Evolutionary conservation across 2,888 invertebrate genomes (phyloP), one percentile per base, ranked within the genome.

Genomic region (Eilema depressum): DNA sequence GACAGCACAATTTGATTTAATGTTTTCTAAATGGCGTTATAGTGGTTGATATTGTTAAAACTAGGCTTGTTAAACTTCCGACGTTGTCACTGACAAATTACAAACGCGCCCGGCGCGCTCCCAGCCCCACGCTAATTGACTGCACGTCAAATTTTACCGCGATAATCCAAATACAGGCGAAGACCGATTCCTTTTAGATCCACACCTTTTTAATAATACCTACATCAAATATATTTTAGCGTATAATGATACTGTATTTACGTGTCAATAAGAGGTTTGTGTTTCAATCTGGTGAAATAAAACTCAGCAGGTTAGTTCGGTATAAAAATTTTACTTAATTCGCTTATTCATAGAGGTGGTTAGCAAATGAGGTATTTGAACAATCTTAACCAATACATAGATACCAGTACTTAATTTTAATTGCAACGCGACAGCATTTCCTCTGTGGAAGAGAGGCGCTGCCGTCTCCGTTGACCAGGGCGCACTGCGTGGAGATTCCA

Each of bases 71-170:
- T 89, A 86, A 87, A 91, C 91, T 94, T 94, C 93, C 94, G 93
- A 89, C 88, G 91, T 87, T 92, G 94, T 94, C 93, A 92, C 93
- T 92, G 92, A 92, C 93, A 93, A 94, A 94, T 93, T 92, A 92
- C 91, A 85, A 89, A 85, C 90, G 88, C 88, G 86, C 88, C 85
- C 86, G 84, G 75, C 81, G 79, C 83, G 84, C 84, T 83, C 86
- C 85, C 81, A 80, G 82, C 81, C 86, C 85, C 85, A 84, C 91
- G 84, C 91, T 94, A 95, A 94, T 95, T 95, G 94, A 95, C 93
- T 93, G 89, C 92, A 90, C 90, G 94, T 94, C 93, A 94, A 93
- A 90, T 90, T 92, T 90, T 86, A 84, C 91, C 89, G 82, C 89
- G 87, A 88, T 92, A 90, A 90, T 90, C 89, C 89, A 91, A 92